Evolutionary conservation across 2,888 invertebrate species (phyloP), one percentile per base, ranked within the genome.

Genomic region (Allophyes oxyacanthae): DNA sequence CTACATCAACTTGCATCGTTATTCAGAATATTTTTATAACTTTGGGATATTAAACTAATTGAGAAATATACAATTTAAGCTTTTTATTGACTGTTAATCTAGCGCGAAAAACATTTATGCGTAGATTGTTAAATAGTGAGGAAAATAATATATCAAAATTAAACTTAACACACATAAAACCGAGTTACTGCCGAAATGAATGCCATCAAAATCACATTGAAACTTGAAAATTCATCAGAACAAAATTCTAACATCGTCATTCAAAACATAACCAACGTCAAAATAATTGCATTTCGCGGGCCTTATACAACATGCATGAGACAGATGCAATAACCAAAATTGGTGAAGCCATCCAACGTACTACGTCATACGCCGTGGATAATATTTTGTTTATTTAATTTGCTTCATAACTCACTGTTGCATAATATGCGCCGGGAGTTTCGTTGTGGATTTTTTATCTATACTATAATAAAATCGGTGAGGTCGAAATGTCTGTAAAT

Each of bases 221-320:
- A 49, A 57, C 14, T 40, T 26, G 4, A 57, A 55, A 52, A 36
- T 25, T 11, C 36, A 68, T 59, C 25, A 30, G 15, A 58, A 53
- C 55, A 48, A 51, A 63, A 72, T 72, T 64, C 64, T 57, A 68
- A 55, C 37, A 8, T 38, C 36, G 10, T 36, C 37, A 74, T 73
- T 56, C 68, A 67, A 62, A 71, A 77, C 61, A 70, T 71, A 75
- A 69, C 64, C 66, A 72, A 56, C 57, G 51, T 41, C 56, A 59
- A 75, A 72, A 82, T 84, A 80, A 85, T 84, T 85, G 80, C 79
- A 78, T 84, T 78, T 64, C 56, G 61, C 62, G 62, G 50, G 50
- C 62, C 76, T 81, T 72, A 82, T 85, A 66, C 76, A 85, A 78
- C 74, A 84, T 85, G 79, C 78, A 85, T 84, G 84, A 80, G 77